phyloP scores from a whole-genome alignment of 2,888 invertebrate genomes.

The Glaucopsyche alexis region DNA sequence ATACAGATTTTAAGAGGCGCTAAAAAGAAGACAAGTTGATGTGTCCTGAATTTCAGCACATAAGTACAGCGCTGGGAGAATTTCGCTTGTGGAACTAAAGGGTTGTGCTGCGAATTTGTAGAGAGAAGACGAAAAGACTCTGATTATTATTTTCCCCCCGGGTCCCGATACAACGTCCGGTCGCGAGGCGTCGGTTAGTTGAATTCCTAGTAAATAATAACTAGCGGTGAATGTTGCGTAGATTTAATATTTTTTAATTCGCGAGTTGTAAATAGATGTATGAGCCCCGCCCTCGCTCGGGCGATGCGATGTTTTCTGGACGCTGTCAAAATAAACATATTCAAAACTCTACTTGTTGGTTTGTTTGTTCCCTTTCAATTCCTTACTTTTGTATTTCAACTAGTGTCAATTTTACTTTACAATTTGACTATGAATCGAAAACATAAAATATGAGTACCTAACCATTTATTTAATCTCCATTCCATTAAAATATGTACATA shows the following conservation, averaged over 20 bases:
- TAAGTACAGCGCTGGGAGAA: not conserved
- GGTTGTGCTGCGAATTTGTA: not conserved
- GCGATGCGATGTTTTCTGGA: constrained; percentile 29
- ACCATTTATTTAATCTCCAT: no score
- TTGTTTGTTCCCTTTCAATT: not conserved
- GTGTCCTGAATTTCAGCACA: not conserved
- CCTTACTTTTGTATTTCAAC: no score
- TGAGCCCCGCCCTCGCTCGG: not conserved
- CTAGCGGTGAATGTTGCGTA: constrained; percentile 33
- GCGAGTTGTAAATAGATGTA: constrained; percentile 37
- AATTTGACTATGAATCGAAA: not conserved
- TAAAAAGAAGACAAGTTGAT: not conserved
- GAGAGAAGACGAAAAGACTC: no score
- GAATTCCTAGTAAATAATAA: constrained; percentile 28
- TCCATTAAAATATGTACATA: no score
- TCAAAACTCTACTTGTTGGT: constrained; percentile 18
- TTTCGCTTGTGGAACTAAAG: not conserved
- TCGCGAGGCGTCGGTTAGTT: constrained; percentile 29
- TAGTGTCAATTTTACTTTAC: not conserved
- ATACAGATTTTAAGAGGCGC: not conserved
- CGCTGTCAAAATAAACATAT: constrained; percentile 31
- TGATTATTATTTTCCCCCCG: no score
- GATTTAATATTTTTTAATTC: constrained; percentile 38
- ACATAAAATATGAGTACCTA: no score
- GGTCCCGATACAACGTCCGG: not conserved